Evolutionary conservation across 2,113 vertebrate genomes (phyloP), one percentile per base, ranked within the genome.

Genomic region (Callithrix jacchus): DNA sequence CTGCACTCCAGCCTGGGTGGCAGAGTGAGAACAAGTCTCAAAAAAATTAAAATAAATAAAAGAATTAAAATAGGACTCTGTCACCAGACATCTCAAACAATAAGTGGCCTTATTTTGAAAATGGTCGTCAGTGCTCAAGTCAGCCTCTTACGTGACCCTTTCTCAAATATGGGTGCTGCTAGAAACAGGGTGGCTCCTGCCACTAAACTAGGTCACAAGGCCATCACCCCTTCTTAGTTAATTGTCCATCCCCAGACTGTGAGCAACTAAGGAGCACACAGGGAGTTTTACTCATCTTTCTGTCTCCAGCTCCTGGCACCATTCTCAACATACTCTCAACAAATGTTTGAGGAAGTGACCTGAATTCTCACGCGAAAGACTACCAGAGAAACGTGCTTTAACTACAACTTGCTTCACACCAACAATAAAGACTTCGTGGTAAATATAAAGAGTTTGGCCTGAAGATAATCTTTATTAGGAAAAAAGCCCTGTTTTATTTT

Each of bases 101-200:
- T 52, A 82, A 93, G 20, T 81, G 71, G 45, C 35, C 83, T 95
- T 49, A 82, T 86, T 74, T 66, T 88, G 32, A 94, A 91, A 82
- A 91, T 52, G 25, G 35, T 47, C 40, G 13, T 30, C 79, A 37
- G 16, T 76, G 27, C 70, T 95, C 32, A 54, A 61, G 35, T 47
- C 45, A 91, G 66, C 13, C 40, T 77, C 37, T 32, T 66, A 45
- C 30, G 32, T 91, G 73, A 79, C 37, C 52, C 92, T 83, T 92
- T 87, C 70, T 74, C 73, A 77, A 35, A 79, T 37, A 30, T 47
- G 25, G 18, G 0, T n/a, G 6, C 37, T 81, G 23, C 76, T 84
- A 87, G 54, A 95, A 87, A 83, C 2, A 25, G 23, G 18, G 45
- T 27, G 70, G n/a, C 54, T 56, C 68, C 54, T 71, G 42, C 45